These are phyloP conservation scores for Trachelipus rathkii DNA, from an alignment of 1,140 invertebrate genomes.

Conservation along the genomic window DNA sequence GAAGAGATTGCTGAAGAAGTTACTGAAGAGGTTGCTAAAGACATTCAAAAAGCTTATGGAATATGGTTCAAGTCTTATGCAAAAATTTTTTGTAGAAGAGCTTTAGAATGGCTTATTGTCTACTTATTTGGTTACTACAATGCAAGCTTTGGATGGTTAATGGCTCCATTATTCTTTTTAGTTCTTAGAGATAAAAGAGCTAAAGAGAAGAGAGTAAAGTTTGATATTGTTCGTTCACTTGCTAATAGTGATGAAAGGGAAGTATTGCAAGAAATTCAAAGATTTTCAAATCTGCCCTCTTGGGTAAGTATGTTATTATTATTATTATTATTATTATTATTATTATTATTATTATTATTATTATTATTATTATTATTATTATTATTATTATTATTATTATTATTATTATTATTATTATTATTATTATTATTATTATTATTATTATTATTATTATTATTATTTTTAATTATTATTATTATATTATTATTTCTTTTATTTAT, in stretches of 20 bases:
- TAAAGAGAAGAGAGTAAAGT: conserved; percentile 66
- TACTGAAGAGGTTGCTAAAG: conserved; percentile 30
- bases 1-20: conserved; percentile 24
- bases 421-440: too few species aligned
- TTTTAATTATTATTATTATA: too few species aligned
- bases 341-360: conserved; percentile 1
- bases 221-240: conserved; percentile 72
- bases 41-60: conserved; percentile 38
- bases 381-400: neutral
- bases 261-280: conserved; percentile 66
- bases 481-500: too few species aligned
- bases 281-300: conserved; percentile 79
- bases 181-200: conserved; percentile 74
- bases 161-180: conserved; percentile 72
- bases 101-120: conserved; percentile 44
- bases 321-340: conserved; percentile 6
- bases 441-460: too few species aligned
- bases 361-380: conserved; percentile 26
- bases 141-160: conserved; percentile 79
- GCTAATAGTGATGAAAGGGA: conserved; percentile 77
- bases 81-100: conserved; percentile 38
- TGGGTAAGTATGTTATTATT: conserved; percentile 63
- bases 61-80: conserved; percentile 37
- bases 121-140: conserved; percentile 82
- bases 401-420: neutral